phyloP scores from a whole-genome alignment of 2,113 vertebrate genomes.

The Cervus canadensis region DNA sequence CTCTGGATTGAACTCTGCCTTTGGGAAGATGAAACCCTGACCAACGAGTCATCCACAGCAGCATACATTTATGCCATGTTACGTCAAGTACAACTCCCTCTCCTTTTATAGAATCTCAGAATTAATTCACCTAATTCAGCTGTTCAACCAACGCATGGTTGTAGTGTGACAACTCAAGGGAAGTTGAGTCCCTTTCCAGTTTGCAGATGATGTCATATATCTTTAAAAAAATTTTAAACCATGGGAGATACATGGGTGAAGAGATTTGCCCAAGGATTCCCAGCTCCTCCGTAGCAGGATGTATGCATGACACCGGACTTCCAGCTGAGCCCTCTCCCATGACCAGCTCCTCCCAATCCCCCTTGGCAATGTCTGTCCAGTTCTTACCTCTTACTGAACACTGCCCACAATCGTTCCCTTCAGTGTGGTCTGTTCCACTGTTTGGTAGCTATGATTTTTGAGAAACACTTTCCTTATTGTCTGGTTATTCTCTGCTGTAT shows the following conservation, averaged over 20 bases:
- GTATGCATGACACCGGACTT: too few species aligned
- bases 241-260: background rate
- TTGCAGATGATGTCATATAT: background rate
- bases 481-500: background rate
- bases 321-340: background rate
- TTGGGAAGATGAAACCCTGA: background rate
- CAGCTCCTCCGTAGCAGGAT: background rate
- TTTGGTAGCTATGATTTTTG: background rate
- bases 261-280: background rate
- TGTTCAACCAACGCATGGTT: too few species aligned
- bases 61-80: background rate
- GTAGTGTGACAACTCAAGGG: background rate
- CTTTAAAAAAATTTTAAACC: background rate
- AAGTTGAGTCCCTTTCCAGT: background rate
- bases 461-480: background rate
- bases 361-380: background rate
- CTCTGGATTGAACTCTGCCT: background rate
- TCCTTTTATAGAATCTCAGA: background rate
- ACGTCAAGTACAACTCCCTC: background rate
- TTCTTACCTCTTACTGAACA: background rate
- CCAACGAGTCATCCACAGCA: background rate
- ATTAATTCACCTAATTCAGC: background rate
- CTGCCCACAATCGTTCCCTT: too few species aligned
- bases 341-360: background rate
- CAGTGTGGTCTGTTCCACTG: background rate